Conservation (phyloP, 2,113 vertebrate species). For the Anguilla japonica region DNA sequence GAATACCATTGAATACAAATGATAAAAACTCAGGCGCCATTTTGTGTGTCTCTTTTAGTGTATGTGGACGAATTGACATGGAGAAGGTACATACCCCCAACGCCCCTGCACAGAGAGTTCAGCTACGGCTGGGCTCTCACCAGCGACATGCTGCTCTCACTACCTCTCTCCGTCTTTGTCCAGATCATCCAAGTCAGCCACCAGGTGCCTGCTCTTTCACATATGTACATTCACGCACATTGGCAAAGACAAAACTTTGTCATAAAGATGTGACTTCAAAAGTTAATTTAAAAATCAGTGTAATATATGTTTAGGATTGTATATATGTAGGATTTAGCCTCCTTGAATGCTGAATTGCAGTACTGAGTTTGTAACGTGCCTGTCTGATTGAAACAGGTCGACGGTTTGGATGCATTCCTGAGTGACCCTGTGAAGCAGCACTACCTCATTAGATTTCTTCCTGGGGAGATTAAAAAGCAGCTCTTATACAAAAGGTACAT, state of each 20-base stretch:
- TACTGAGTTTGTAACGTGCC: constrained; percentile 3
- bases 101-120: constrained; percentile 78
- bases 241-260: too few relatives aligned
- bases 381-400: constrained; percentile 72
- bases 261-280: too few relatives aligned
- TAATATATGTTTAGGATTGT: too few relatives aligned
- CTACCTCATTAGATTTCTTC: constrained; percentile 79
- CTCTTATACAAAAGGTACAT: constrained; percentile 88
- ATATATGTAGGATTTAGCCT: too few relatives aligned
- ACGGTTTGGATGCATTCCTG: constrained; percentile 83
- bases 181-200: constrained; percentile 92
- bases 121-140: constrained; percentile 84
- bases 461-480: constrained; percentile 77
- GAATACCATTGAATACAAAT: not conserved
- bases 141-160: constrained; percentile 84
- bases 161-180: constrained; percentile 89
- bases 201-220: constrained; percentile 69
- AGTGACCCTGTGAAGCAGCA: constrained; percentile 85
- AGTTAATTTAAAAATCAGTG: too few relatives aligned
- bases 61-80: constrained; percentile 79
- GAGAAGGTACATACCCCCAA: constrained; percentile 83
- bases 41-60: constrained; percentile 62
- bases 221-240: not conserved
- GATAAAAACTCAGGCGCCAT: too few relatives aligned
- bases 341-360: not conserved